Evolutionary conservation across 2,888 invertebrate species (phyloP).

Genomic region (Blomia tropicalis): DNA sequence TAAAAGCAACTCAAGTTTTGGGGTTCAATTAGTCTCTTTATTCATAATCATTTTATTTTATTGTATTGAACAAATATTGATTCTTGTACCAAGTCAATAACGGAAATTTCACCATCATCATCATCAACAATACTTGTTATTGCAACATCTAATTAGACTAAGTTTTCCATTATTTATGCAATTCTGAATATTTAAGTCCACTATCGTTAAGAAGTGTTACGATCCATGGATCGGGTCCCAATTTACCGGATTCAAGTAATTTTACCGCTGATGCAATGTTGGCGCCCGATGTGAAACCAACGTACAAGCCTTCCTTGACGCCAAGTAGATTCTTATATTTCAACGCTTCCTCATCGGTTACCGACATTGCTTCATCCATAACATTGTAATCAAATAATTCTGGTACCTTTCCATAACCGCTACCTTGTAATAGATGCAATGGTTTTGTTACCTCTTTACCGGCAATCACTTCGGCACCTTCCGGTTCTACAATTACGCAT

Average conservation of each 20-base stretch:
- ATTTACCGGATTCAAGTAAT: slow-evolving; percentile 21
- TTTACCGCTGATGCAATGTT: slow-evolving; percentile 26
- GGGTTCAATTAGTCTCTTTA: background rate
- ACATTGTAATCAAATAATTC: slow-evolving; percentile 15
- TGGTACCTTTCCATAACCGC: slow-evolving; percentile 25
- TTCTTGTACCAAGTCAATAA: background rate
- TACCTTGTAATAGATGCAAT: slow-evolving; percentile 24
- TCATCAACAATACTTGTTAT: too few species aligned
- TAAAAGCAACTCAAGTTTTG: too few species aligned
- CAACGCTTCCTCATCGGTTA: slow-evolving; percentile 24
- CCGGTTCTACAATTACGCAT: slow-evolving; percentile 24
- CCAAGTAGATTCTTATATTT: slow-evolving; percentile 22
- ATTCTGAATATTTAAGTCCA: slow-evolving; percentile 24
- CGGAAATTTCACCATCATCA: too few species aligned
- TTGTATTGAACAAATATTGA: background rate
- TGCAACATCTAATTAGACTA: too few species aligned
- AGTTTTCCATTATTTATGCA: too few species aligned
- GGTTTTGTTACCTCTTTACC: slow-evolving; percentile 23
- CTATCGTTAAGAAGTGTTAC: slow-evolving; percentile 23
- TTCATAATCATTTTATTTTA: background rate
- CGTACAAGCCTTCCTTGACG: slow-evolving; percentile 22
- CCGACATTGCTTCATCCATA: slow-evolving; percentile 19
- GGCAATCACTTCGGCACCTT: slow-evolving; percentile 23
- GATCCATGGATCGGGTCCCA: slow-evolving; percentile 22
- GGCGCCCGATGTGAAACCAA: slow-evolving; percentile 23